Conservation (phyloP, 2,888 invertebrate genomes). For the Halictus quadricinctus region DNA sequence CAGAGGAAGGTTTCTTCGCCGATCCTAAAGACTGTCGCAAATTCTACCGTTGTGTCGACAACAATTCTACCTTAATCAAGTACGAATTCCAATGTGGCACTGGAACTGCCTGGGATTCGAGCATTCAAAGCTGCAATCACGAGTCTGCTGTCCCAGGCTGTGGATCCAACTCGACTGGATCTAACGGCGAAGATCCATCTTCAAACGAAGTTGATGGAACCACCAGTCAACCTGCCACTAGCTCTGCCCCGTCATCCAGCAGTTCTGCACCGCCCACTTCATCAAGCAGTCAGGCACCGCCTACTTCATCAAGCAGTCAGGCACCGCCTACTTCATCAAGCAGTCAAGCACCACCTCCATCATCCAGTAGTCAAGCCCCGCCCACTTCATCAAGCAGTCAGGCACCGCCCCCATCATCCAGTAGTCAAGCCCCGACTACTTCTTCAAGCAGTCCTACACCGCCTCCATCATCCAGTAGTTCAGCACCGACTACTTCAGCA, state of each 20-base stretch:
- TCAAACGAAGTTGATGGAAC: slow-evolving; percentile 44
- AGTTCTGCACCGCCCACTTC: no score
- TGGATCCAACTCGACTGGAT: slow-evolving; percentile 48
- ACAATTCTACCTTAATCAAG: slow-evolving; percentile 83
- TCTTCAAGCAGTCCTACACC: background rate
- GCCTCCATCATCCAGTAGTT: background rate
- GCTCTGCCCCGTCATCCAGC: no score
- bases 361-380: background rate
- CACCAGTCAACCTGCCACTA: slow-evolving; percentile 1
- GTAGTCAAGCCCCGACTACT: background rate
- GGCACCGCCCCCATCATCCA: background rate
- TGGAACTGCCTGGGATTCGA: slow-evolving; percentile 88
- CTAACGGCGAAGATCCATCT: slow-evolving; percentile 37
- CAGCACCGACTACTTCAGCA: background rate
- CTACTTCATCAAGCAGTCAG: background rate
- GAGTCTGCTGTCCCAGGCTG: slow-evolving; percentile 83
- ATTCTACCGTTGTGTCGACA: slow-evolving; percentile 90
- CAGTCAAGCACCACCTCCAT: background rate
- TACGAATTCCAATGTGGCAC: slow-evolving; percentile 86
- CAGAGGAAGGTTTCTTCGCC: slow-evolving; percentile 87
- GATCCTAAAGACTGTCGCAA: slow-evolving; percentile 88
- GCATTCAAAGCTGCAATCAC: slow-evolving; percentile 86
- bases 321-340: background rate
- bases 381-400: no score
- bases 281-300: background rate